A percentile compares a stretch with the other conserved stretches of the same genome.
Evolutionary conservation across 2,888 invertebrate genomes (phyloP).

Genomic region (Drosophila atroscutellata): DNA sequence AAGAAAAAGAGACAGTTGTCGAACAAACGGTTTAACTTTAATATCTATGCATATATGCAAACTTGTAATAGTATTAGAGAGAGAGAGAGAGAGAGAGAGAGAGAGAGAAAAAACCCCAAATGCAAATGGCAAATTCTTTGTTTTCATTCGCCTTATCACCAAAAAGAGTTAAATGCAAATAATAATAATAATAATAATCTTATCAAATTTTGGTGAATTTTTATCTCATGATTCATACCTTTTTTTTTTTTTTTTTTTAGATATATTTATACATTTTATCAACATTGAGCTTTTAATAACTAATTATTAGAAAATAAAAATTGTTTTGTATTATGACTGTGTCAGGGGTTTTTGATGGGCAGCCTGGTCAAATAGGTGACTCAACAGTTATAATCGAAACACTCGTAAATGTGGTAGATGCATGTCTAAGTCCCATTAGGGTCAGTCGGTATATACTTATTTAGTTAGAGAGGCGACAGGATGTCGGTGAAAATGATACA

Average conservation of each 20-base stretch:
- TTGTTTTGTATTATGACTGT: constrained; percentile 24
- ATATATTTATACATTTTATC: not conserved
- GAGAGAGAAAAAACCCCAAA: not conserved
- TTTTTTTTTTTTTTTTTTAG: not conserved
- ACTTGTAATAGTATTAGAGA: not conserved
- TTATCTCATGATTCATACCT: constrained; percentile 42
- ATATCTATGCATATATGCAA: constrained; percentile 14
- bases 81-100: not conserved
- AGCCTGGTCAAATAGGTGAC: constrained; percentile 48
- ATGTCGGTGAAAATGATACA: constrained; percentile 49
- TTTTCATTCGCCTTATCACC: constrained; percentile 1
- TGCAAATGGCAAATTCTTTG: not conserved
- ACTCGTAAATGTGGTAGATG: constrained; percentile 50
- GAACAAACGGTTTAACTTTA: constrained; percentile 12
- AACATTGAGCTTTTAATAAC: constrained; percentile 59
- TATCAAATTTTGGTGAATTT: constrained; percentile 32
- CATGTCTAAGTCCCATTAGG: constrained; percentile 74
- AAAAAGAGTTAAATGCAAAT: not conserved
- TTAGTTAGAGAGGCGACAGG: constrained; percentile 44
- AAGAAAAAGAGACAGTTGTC: not conserved
- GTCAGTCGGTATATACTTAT: constrained; percentile 29
- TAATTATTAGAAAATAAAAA: constrained; percentile 63
- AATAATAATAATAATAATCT: constrained; percentile 19
- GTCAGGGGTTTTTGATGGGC: constrained; percentile 29
- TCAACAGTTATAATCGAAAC: constrained; percentile 45